Percentiles rank a stretch among this genome's conserved stretches.
Conservation (phyloP, 2,797 vertebrate species). For the Zenarchopterus dispar region DNA sequence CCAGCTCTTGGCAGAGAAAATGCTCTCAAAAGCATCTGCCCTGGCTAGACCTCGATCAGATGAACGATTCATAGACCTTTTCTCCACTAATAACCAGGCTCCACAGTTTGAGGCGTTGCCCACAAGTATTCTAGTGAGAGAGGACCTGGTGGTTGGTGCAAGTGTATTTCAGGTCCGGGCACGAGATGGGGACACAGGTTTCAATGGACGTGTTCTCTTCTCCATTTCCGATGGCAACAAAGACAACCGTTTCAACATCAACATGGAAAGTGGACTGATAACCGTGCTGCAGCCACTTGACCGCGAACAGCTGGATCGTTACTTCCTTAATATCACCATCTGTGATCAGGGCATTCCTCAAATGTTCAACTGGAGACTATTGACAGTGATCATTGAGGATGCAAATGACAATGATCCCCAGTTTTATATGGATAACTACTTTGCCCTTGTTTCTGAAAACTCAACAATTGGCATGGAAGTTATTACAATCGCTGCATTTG, state of each 20-base stretch:
- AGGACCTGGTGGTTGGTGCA: slow-evolving; percentile 83
- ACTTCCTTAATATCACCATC: slow-evolving; percentile 91
- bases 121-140: slow-evolving; percentile 85
- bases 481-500: slow-evolving; percentile 85
- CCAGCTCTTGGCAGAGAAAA: slow-evolving; percentile 91
- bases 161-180: slow-evolving; percentile 86
- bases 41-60: slow-evolving; percentile 81
- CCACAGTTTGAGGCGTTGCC: slow-evolving; percentile 91
- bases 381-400: slow-evolving; percentile 89
- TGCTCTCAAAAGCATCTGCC: slow-evolving; percentile 88
- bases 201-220: slow-evolving; percentile 90
- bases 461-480: slow-evolving; percentile 84
- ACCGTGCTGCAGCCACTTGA: slow-evolving; percentile 91
- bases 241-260: slow-evolving; percentile 90
- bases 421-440: slow-evolving; percentile 87
- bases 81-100: slow-evolving; percentile 87
- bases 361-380: slow-evolving; percentile 87
- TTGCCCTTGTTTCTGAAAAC: slow-evolving; percentile 85
- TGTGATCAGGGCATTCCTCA: slow-evolving; percentile 95
- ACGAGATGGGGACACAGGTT: slow-evolving; percentile 89
- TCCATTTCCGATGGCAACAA: slow-evolving; percentile 92
- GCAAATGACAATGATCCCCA: slow-evolving; percentile 92
- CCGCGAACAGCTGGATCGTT: slow-evolving; percentile 87
- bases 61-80: slow-evolving; percentile 85
- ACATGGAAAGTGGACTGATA: slow-evolving; percentile 90